Base-by-base conservation (phyloP, 2,113 vertebrate species). In the Lontra canadensis region DNA sequence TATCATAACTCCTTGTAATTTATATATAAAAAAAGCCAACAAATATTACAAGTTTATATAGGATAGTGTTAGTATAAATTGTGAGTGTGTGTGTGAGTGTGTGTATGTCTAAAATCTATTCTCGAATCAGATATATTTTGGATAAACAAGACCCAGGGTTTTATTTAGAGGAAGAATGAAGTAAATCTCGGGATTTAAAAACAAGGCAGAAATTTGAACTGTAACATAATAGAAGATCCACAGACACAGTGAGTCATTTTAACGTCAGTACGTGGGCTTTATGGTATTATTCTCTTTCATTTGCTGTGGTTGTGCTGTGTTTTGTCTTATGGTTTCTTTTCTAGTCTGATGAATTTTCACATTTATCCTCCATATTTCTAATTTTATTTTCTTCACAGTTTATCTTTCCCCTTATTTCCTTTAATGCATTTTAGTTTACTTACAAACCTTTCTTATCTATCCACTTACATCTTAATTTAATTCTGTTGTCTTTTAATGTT, bases 341-440 rank as follows among this genome's bases (percentile, higher is more conserved):
- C 7, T 61, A 6, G 5, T 80, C 76, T 59, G 26, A 80, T 74
- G 3, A 67, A 57, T 90, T 94, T 97, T 94, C 7, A 81, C 47
- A 57, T 85, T 90, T 67, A 90, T 74, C 25, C 44, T 63, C 36
- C 15, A 42, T 88, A 93, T 95, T 49, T 94, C 17, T n/a, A 92
- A 84, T 42, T 91, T 83, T n/a, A 73, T 89, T 91, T 92, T 59
- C 42, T 31, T 92, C 15, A 31, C 15, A 31, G 57, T 57, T 61
- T 44, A 57, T 57, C 88, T 57, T 81, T 6, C 36, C 84, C 31
- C 14, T 65, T 93, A 74, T 88, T 74, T 29, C 15, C 4, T 81
- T 13, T 3, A 65, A 25, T 15, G 20, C 7, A 91, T 79, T 92
- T 81, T 92, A 49, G 8, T 74, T 81, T 36, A 65, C 3, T 21